Base-by-base conservation (phyloP, 2,797 vertebrate species). In the Ctenopoma kingsleyae region DNA sequence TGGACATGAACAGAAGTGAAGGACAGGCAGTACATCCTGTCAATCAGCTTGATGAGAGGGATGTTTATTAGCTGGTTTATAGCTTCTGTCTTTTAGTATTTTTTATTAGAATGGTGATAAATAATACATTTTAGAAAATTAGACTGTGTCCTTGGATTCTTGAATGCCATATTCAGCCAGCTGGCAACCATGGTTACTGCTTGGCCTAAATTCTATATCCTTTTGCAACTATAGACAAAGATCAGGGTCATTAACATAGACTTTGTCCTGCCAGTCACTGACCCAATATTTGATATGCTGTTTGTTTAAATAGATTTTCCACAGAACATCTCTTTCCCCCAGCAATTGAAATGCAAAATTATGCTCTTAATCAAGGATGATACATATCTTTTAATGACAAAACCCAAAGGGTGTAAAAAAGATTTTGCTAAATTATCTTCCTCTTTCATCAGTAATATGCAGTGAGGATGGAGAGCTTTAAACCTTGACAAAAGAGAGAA, bases 71-170 rank as follows among this genome's bases (percentile, higher is more conserved):
- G 57, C 36, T 59, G 43, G 79, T 83, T 85, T 82, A 84, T 46
- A 48, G 52, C 61, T n/a, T 67, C 38, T 48, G n/a, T 41, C 30
- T 43, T 61, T 76, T 80, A 43, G 65, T 57, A 23, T 78, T 59
- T 83, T 77, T 76, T 80, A 76, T 83, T 66, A 41, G 70, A 78
- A 74, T 10, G 7, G 48, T 61, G 44, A 84, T 83, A 69, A 78
- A 82, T 72, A 59, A 63, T 66, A 47, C 66, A 76, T 80, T 80
- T 83, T 17, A 78, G 71, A 76, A 83, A 81, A 88, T 85, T 19
- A 69, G 25, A 63, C 63, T 0, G 0, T 67, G 41, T 72, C 71
- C 61, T 83, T 87, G 70, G 27, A 53, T 76, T 61, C 19, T 56
- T 68, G 17, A 71, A 67, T 63, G 58, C 22, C 48, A 43, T 47